Evolutionary conservation across 1,140 invertebrate species (phyloP).

Genomic region (Amyelois transitella): DNA sequence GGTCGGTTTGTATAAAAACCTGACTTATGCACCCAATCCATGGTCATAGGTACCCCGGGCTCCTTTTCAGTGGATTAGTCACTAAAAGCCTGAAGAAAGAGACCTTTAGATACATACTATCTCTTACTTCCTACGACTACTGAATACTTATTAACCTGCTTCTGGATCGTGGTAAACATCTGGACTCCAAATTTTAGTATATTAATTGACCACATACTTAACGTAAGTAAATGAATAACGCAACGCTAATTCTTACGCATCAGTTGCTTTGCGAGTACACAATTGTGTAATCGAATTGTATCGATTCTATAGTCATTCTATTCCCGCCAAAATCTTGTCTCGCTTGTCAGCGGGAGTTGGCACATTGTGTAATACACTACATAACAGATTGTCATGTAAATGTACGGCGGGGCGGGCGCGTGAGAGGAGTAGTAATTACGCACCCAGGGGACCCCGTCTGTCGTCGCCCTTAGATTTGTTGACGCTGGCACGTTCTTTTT

Average conservation of each 20-base stretch:
- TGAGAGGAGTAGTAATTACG: slow-evolving; percentile 43
- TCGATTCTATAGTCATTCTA: not conserved
- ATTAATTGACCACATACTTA: no score
- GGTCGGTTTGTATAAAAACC: no score
- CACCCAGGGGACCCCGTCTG: not conserved
- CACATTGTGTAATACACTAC: slow-evolving; percentile 17
- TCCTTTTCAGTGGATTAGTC: no score
- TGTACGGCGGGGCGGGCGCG: slow-evolving; percentile 25
- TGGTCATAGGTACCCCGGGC: no score
- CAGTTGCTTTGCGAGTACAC: not conserved
- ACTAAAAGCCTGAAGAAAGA: no score
- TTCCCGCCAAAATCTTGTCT: not conserved
- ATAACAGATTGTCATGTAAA: slow-evolving; percentile 49
- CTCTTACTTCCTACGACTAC: no score
- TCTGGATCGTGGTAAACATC: no score
- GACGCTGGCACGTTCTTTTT: not conserved
- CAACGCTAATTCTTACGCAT: not conserved
- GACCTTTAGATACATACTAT: no score
- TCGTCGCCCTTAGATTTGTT: not conserved
- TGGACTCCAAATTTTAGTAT: no score
- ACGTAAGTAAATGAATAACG: no score
- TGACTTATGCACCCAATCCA: no score
- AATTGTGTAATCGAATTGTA: not conserved
- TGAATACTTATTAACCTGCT: no score
- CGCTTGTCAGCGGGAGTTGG: slow-evolving; percentile 14